Base-by-base conservation (phyloP, 2,888 invertebrate genomes). In the Limenitis camilla region DNA sequence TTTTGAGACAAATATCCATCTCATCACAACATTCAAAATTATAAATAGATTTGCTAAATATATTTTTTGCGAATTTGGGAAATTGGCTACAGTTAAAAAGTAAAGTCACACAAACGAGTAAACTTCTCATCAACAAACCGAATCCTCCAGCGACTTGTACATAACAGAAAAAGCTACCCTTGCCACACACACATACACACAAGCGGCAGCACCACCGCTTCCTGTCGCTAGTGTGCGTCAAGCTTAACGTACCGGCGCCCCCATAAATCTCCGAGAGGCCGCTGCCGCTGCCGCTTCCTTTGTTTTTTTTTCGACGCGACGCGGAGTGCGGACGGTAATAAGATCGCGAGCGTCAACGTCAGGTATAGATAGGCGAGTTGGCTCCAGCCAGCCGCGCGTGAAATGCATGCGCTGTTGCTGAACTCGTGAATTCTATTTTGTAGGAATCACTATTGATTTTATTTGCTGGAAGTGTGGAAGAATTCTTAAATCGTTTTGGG, bases 331-430 rank as follows among this genome's bases (percentile, higher is more conserved):
- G 70, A 62, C 69, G 71, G 81, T 80, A 84, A 81, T 81, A 83
- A 83, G 82, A 81, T 74, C 81, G 80, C 83, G 76, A 69, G 68
- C 81, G 75, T 79, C 81, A 78, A 76, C 72, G 75, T 80, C 85
- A 85, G 84, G 85, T 84, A 85, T 73, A 77, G 74, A 74, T 60
- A 56, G 44, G 46, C 50, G 52, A 50, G 46, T 52, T 48, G 58
- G 62, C 57, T 57, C 59, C 60, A 47, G 51, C 49, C 57, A 57
- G 57, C 62, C 62, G 62, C 61, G 60, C 61, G 62, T 58, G 56
- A 62, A 63, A 59, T 61, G 60, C 63, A 61, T 51, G 59, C 48
- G 54, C 52, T 55, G 47, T 45, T 27, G 53, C 30, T 44, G 39
- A 54, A 51, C 32, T n/a, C 31, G 11, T 6, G 42, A 32, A 44